Percentiles rank a stretch among this genome's conserved stretches.
Evolutionary conservation across 2,113 vertebrate genomes (phyloP).

Genomic region (Prionailurus viverrinus): DNA sequence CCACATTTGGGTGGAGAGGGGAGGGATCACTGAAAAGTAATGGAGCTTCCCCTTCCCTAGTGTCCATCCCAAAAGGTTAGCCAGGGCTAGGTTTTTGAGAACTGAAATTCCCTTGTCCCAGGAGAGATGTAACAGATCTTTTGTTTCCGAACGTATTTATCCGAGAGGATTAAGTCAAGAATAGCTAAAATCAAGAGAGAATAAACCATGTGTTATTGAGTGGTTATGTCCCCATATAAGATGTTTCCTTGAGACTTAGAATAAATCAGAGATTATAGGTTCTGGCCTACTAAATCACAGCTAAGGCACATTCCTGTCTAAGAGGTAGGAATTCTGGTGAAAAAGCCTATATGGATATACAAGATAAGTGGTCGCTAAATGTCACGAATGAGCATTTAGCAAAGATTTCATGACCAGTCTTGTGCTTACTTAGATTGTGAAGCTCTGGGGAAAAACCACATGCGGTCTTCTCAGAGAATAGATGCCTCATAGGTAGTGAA

Average conservation of each 20-base stretch:
- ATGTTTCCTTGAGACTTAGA: neutral
- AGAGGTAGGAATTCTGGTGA: neutral
- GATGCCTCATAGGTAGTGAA: neutral
- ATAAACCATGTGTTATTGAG: neutral
- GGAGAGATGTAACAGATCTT: neutral
- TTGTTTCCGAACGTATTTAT: slow-evolving; percentile 11
- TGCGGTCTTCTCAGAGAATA: neutral
- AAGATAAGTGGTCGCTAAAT: neutral
- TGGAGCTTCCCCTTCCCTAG: neutral
- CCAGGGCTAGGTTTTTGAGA: neutral
- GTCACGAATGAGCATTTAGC: neutral
- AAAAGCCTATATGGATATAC: neutral
- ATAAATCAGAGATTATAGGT: neutral
- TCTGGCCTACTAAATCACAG: neutral
- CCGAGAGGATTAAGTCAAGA: neutral
- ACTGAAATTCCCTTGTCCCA: neutral
- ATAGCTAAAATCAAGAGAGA: slow-evolving; percentile 9
- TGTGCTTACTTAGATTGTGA: neutral
- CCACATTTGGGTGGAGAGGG: neutral
- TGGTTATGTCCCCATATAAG: neutral
- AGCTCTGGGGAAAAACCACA: neutral
- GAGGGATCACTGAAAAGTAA: neutral
- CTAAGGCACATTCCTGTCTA: neutral
- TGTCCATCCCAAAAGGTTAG: neutral
- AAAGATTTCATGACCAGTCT: neutral